Percentiles rank a stretch among this genome's conserved stretches.
phyloP scores from a whole-genome alignment of 2,888 invertebrate genomes.

The Raillietiella orientalis region DNA sequence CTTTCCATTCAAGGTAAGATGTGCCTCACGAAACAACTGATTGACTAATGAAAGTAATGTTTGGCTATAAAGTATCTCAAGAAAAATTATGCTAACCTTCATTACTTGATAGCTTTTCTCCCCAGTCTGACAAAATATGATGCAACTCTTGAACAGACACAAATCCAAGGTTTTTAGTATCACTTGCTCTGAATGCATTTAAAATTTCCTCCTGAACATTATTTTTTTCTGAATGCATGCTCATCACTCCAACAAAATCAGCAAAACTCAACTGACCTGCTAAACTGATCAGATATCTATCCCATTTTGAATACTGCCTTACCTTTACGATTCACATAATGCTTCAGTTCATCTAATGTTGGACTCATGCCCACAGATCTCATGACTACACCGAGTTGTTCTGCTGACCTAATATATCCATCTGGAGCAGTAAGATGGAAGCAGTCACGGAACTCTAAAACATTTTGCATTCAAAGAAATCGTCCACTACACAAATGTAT shows the following conservation, averaged over 20 bases:
- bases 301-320: slow-evolving; percentile 7
- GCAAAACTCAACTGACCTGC: slow-evolving; percentile 79
- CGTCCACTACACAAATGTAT: not conserved
- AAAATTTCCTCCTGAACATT: slow-evolving; percentile 48
- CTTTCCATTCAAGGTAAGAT: slow-evolving; percentile 38
- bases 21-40: slow-evolving; percentile 66
- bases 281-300: slow-evolving; percentile 8
- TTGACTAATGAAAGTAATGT: slow-evolving; percentile 21
- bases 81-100: slow-evolving; percentile 17
- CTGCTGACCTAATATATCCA: slow-evolving; percentile 54
- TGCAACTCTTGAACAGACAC: slow-evolving; percentile 51
- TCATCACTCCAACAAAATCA: slow-evolving; percentile 80
- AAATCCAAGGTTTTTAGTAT: slow-evolving; percentile 17
- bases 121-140: slow-evolving; percentile 62
- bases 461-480: not conserved
- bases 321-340: slow-evolving; percentile 38
- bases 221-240: slow-evolving; percentile 53
- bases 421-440: slow-evolving; percentile 74
- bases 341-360: slow-evolving; percentile 58
- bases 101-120: slow-evolving; percentile 37
- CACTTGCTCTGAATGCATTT: slow-evolving; percentile 64
- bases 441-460: slow-evolving; percentile 68
- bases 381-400: slow-evolving; percentile 78
- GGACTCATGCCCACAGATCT: slow-evolving; percentile 74
- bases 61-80: slow-evolving; percentile 1